Evolutionary conservation across 2,797 vertebrate species (phyloP).

Genomic region (Malacoraja senta): DNA sequence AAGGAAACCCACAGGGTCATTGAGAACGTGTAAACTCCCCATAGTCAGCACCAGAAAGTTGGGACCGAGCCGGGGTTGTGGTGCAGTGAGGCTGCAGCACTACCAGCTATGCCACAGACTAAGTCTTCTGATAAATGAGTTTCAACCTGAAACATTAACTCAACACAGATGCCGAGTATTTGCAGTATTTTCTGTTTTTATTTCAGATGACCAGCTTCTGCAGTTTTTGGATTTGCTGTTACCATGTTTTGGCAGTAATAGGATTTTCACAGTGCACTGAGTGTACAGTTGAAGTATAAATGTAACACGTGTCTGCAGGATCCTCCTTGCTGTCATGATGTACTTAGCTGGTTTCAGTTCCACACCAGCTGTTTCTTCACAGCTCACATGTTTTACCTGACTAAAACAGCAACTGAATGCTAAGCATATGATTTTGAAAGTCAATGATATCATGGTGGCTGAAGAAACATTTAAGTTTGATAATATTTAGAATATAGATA

Average conservation of each 20-base stretch:
- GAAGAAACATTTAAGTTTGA: neutral
- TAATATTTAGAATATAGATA: neutral
- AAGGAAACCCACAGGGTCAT: too few species aligned
- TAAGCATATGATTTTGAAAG: slow-evolving; percentile 9
- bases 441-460: neutral
- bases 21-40: too few species aligned
- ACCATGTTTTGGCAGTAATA: neutral
- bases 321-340: neutral
- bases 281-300: neutral
- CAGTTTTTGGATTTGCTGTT: too few species aligned
- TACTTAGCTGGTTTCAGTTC: neutral
- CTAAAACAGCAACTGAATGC: neutral
- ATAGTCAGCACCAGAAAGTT: too few species aligned
- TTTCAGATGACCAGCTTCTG: too few species aligned
- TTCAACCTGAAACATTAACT: too few species aligned
- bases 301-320: neutral
- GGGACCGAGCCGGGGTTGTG: too few species aligned
- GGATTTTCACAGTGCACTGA: neutral
- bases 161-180: too few species aligned
- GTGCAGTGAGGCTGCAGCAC: too few species aligned
- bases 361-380: neutral
- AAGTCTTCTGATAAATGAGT: too few species aligned
- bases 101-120: too few species aligned
- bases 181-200: too few species aligned
- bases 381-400: neutral